Evolutionary conservation across 2,113 vertebrate species (phyloP).

Genomic region (Motacilla tschutschensis): DNA sequence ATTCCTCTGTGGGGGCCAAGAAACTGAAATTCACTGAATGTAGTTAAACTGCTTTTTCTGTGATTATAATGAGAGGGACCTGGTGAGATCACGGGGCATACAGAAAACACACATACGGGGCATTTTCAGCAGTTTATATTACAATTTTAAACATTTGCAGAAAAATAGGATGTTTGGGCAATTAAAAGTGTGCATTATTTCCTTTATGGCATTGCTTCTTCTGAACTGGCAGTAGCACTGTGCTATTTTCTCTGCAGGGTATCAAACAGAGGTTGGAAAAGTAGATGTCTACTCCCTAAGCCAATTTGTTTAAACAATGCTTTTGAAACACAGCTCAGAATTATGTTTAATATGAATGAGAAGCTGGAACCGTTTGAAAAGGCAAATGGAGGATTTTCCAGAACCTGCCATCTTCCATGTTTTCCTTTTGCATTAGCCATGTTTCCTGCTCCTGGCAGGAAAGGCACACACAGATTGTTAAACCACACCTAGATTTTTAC

Average conservation of each 20-base stretch:
- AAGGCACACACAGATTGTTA: background rate
- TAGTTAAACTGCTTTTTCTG: background rate
- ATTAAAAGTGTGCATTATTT: conserved; percentile 4
- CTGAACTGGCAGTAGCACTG: background rate
- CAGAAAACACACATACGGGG: background rate
- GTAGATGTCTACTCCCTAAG: conserved; percentile 27
- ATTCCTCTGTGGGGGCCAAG: background rate
- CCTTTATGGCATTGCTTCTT: background rate
- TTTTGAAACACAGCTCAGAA: conserved; percentile 42
- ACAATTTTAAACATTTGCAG: conserved; percentile 8
- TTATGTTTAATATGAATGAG: conserved; percentile 63
- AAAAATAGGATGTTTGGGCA: background rate
- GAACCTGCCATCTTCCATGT: background rate
- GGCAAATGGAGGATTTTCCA: conserved; percentile 34
- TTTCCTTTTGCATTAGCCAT: conserved; percentile 24
- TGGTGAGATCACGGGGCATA: background rate
- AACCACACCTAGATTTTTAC: background rate
- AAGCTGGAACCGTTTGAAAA: conserved; percentile 62
- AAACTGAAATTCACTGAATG: background rate
- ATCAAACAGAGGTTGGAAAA: background rate
- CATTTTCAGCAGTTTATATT: background rate
- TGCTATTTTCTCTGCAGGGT: background rate
- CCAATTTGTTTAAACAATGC: conserved; percentile 51
- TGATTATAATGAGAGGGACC: background rate
- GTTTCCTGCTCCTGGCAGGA: conserved; percentile 25